A percentile compares a stretch with the other conserved stretches of the same genome.
phyloP scores from a whole-genome alignment of 1,140 invertebrate genomes.

The Brachionus manjavacas region DNA sequence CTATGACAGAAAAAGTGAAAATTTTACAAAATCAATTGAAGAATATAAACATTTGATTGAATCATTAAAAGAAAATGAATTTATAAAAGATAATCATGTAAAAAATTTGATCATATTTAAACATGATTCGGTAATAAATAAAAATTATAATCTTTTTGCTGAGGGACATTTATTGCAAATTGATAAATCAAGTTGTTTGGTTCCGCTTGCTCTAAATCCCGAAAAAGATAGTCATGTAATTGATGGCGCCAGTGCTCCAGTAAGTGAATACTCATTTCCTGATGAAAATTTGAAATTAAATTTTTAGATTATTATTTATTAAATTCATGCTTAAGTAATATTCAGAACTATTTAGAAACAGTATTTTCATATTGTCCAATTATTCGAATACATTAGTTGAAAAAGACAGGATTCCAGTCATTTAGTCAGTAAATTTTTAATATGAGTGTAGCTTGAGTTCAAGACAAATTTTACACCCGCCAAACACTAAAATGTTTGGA shows the following conservation, averaged over 20 bases:
- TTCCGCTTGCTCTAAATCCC: conserved; percentile 13
- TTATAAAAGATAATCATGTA: conserved; percentile 25
- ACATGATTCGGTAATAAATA: not conserved
- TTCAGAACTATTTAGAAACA: too few species aligned
- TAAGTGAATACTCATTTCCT: not conserved
- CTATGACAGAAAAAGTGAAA: not conserved
- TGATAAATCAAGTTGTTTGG: conserved; percentile 39
- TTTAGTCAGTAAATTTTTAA: too few species aligned
- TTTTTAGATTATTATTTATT: too few species aligned
- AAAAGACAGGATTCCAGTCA: too few species aligned
- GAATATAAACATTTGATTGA: not conserved
- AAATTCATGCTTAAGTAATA: too few species aligned
- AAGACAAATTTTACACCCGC: too few species aligned
- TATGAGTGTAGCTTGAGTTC: too few species aligned
- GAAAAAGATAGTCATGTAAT: conserved; percentile 22
- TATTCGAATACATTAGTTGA: too few species aligned
- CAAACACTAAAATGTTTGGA: too few species aligned
- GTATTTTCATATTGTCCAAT: too few species aligned
- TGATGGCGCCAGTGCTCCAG: conserved; percentile 33
- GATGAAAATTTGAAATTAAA: too few species aligned
- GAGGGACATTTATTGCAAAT: conserved; percentile 36
- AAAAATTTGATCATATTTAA: conserved; percentile 37
- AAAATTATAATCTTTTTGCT: conserved; percentile 1
- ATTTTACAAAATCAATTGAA: not conserved
- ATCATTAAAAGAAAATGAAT: conserved; percentile 1